Evolutionary conservation across 2,797 vertebrate species (phyloP).

Genomic region (Falco cherrug): DNA sequence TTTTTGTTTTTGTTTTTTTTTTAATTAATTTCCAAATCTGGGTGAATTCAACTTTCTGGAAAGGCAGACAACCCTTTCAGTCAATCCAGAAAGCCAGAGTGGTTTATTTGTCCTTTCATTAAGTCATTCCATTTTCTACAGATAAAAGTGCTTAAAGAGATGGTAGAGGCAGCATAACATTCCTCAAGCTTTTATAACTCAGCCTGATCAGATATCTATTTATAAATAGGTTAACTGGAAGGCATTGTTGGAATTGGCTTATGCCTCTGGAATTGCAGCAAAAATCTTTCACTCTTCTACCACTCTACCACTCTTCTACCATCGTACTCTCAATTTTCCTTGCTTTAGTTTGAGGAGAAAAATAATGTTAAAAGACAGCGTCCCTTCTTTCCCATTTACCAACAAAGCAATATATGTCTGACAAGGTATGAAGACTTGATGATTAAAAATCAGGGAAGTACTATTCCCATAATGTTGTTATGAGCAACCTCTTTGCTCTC

Average conservation of each 20-base stretch:
- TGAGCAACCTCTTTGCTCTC: background rate
- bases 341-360: background rate
- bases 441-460: background rate
- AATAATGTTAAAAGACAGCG: background rate
- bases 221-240: background rate
- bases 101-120: background rate
- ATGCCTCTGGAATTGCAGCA: background rate
- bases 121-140: background rate
- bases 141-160: background rate
- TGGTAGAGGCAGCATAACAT: background rate
- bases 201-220: background rate
- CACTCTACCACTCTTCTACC: too few species aligned
- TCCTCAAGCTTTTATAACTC: background rate
- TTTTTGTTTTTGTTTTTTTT: background rate
- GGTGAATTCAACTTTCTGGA: background rate
- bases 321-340: background rate
- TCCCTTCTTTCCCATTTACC: background rate
- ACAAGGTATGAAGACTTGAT: background rate
- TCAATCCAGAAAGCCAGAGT: background rate
- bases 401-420: background rate
- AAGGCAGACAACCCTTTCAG: background rate
- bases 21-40: background rate
- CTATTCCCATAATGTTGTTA: accelerated
- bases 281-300: background rate
- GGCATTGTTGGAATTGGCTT: background rate